These are phyloP conservation scores for Caiman crocodilus DNA, from an alignment of 2,797 vertebrate species.

Conservation along the genomic window DNA sequence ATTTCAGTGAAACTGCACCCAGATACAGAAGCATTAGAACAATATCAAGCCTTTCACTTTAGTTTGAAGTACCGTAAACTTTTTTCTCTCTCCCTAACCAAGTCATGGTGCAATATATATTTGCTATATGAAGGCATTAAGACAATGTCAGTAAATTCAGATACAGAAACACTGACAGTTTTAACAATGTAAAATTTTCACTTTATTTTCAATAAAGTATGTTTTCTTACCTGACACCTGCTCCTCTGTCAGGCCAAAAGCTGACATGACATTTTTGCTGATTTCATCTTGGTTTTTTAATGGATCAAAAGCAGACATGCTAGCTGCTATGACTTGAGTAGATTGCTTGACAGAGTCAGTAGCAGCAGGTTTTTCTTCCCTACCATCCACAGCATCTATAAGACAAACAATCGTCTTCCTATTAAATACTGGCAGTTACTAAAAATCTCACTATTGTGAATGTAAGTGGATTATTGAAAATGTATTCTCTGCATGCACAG, in stretches of 20 bases:
- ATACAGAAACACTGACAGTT: neutral
- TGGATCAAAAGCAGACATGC: conserved; percentile 99
- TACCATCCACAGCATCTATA: conserved; percentile 89
- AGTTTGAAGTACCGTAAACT: neutral
- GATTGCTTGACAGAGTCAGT: conserved; percentile 90
- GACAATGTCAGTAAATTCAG: neutral
- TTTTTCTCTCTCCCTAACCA: neutral
- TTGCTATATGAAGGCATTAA: neutral
- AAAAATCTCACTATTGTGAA: neutral
- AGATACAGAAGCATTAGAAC: neutral
- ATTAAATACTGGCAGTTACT: neutral
- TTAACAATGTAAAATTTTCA: neutral
- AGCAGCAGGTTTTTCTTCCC: conserved; percentile 90
- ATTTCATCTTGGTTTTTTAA: conserved; percentile 99
- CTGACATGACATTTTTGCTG: conserved; percentile 99
- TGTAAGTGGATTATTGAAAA: neutral
- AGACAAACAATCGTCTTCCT: conserved; percentile 7
- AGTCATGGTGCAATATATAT: neutral
- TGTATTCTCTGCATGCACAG: neutral
- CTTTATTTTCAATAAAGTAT: conserved; percentile 1
- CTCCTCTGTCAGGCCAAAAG: conserved; percentile 96
- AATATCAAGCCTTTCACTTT: neutral
- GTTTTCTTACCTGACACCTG: conserved; percentile 89
- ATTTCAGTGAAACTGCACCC: neutral
- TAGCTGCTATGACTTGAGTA: conserved; percentile 96